Conservation (phyloP, 2,888 invertebrate genomes). For the Pyrrhosoma nymphula region DNA sequence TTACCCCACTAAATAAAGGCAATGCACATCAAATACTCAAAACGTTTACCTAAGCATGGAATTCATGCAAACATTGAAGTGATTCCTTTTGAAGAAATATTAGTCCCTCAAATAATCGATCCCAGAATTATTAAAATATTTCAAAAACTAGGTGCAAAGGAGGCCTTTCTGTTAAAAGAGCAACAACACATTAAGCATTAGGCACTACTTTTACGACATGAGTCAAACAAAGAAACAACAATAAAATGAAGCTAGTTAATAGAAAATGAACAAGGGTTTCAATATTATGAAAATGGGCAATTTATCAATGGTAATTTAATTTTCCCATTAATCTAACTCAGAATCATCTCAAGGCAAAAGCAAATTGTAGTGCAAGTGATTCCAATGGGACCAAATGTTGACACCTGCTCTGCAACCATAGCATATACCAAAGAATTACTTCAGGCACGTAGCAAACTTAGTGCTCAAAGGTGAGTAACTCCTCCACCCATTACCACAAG, state of each 20-base stretch:
- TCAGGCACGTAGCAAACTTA: background rate
- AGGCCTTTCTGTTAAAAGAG: background rate
- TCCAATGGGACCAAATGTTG: background rate
- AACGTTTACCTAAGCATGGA: background rate
- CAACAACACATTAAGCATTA: background rate
- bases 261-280: background rate
- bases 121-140: background rate
- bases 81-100: constrained; percentile 14
- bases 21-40: background rate
- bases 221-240: background rate
- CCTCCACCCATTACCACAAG: no score
- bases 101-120: background rate
- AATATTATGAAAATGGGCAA: background rate
- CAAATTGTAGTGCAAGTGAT: background rate
- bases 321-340: background rate
- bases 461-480: no score
- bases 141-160: background rate
- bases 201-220: background rate
- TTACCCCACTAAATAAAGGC: background rate
- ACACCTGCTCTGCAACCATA: background rate
- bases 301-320: background rate
- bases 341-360: background rate
- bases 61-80: background rate
- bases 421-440: background rate
- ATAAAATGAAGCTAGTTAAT: background rate